A percentile compares a stretch with the other conserved stretches of the same genome.
phyloP scores from a whole-genome alignment of 2,797 vertebrate species.

The Sphenodon punctatus region DNA sequence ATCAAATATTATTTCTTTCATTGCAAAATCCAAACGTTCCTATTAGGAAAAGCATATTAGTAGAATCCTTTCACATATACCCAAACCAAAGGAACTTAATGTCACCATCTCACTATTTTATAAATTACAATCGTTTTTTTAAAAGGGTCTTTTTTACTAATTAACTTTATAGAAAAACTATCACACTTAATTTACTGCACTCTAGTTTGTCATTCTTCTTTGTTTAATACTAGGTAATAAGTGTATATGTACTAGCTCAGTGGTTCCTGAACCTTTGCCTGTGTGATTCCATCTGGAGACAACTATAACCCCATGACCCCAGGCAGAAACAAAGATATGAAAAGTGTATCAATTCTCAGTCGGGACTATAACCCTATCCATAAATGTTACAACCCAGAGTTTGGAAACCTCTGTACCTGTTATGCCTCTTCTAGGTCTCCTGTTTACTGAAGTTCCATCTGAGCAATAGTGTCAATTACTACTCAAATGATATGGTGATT shows the following conservation, averaged over 20 bases:
- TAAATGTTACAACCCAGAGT: too few relatives aligned
- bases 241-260: too few relatives aligned
- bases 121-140: too few relatives aligned
- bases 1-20: constrained; percentile 99
- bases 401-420: background rate
- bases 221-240: background rate
- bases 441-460: background rate
- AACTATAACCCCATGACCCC: too few relatives aligned
- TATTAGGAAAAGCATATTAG: constrained; percentile 56
- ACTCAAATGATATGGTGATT: background rate
- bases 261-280: too few relatives aligned
- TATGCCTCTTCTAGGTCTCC: background rate
- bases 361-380: too few relatives aligned
- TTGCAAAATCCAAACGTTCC: constrained; percentile 99
- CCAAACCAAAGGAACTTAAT: background rate
- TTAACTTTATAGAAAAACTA: background rate
- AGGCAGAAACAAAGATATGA: too few relatives aligned
- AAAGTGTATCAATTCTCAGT: too few relatives aligned
- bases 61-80: background rate
- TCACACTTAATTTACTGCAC: background rate
- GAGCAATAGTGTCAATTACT: background rate
- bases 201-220: background rate
- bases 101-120: background rate
- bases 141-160: too few relatives aligned
- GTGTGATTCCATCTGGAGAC: too few relatives aligned